Evolutionary conservation across 30 jellyfish, hydroid and myxozoan species (phyloP), one percentile per base, ranked within the genome.

Genomic region (Mastigias papua): DNA sequence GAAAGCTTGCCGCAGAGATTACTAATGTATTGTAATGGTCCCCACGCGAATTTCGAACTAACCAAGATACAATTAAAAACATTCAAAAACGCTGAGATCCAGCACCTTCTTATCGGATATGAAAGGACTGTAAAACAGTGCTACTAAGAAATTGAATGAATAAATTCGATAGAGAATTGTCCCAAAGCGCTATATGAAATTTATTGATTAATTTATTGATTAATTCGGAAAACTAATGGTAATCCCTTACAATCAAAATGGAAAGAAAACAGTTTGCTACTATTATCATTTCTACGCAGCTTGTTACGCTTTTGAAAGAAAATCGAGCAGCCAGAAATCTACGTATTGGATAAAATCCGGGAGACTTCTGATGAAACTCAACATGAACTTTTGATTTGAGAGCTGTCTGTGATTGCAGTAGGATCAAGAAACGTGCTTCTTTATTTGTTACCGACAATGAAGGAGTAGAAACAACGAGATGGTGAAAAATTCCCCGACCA

Each of bases 21-120:
- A 63, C 74, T 5, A 1, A 63, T 63, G 74, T 17, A 63, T 63
- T 63, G 74, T 51, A 51, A 51, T 21, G 23, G 16, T 63, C 74
- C 74, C 69, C 42, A 63, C 48, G 74, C 42, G 74, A 63, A 63
- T 63, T 63, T 63, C 74, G 19, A 63, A 19, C 1, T 63, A 11
- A 23, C 74, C 74, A 23, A 8, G 34, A 63, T 63, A 2, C 34
- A 63, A 63, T 63, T 25, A 63, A 2, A 63, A 63, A 10, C 1
- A 23, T 20, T 51, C 67, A 17, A 16, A 51, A 21, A 51, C 23
- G 17, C 17, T 21, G 23, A 51, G 27, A 5, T 21, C 27, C 67
- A 51, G 67, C 2, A 51, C 27, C 16, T 9, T 51, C 67, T 51
- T 51, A 51, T 51, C 67, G 27, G 60, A 51, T 51, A 51, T 9